Evolutionary conservation across 2,797 vertebrate species (phyloP), one percentile per base, ranked within the genome.

Genomic region (Coranthus polyacanthus): DNA sequence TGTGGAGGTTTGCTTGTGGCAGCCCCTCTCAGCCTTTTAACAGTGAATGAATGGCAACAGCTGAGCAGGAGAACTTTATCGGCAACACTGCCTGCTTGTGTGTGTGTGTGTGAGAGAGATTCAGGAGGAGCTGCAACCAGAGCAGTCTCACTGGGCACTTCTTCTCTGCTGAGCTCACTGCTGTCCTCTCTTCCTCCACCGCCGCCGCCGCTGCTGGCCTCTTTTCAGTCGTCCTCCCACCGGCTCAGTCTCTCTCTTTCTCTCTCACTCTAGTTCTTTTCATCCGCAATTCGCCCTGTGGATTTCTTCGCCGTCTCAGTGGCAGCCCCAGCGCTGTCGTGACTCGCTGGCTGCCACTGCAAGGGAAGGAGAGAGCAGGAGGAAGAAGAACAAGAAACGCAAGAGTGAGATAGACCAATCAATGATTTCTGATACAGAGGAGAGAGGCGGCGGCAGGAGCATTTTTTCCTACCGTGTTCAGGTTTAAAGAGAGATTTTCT

Each of bases 21-120:
- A 46, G 43, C 66, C 65, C 54, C 66, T 13, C 57, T 38, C 42
- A 71, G 83, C 76, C 78, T 88, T 81, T 80, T 32, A 85, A 76
- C 79, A 55, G 84, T 89, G 84, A 94, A 93, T 82, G 92, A 93
- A 88, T 90, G 84, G 90, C 90, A 93, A 94, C 93, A 94, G 93
- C 94, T 95, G 94, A 94, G 87, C 88, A 70, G 86, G 86, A 92
- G 88, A 88, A 90, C 90, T 91, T 92, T 88, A 90, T 88, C 86
- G 59, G 78, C 85, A 81, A 47, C 79, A 75, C 78, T 87, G 61
- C 24, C 41, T 62, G 69, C 54, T 20, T 66, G 34, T 74, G 52
- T 71, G 74, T 74, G 68, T 44, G 21, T 43, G 29, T 51, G 46
- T 51, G 67, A 36, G 71, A 10, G 68, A 51, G 64, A 85, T 80